Conservation (phyloP, 2,888 invertebrate genomes). For the Conops quadrifasciatus region DNA sequence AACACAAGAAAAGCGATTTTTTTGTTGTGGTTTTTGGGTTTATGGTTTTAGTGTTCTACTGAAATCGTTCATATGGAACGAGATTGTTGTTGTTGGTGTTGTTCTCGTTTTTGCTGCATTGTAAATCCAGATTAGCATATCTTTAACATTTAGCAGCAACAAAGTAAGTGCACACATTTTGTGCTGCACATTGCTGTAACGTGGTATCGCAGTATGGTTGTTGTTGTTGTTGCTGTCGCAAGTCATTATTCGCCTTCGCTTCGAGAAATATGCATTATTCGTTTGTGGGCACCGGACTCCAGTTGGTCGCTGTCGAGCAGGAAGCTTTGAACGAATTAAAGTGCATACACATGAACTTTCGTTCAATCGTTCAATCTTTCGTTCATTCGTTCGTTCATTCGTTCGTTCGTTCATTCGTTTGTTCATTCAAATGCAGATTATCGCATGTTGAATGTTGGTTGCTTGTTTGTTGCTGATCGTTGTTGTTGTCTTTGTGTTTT, state of each 20-base stretch:
- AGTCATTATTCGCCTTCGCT: neutral
- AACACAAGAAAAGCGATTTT: neutral
- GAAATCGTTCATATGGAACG: conserved; percentile 5
- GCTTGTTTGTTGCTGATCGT: neutral
- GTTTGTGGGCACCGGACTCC: too few species aligned
- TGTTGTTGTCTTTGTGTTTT: neutral
- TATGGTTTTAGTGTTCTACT: neutral
- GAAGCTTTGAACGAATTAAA: conserved; percentile 8
- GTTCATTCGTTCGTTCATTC: too few species aligned
- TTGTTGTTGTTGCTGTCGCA: neutral
- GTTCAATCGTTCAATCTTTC: too few species aligned
- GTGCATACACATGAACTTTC: too few species aligned
- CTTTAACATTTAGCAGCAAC: too few species aligned
- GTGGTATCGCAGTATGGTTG: neutral
- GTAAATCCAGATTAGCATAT: neutral
- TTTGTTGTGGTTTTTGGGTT: neutral
- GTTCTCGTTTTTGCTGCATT: neutral
- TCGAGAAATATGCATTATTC: neutral
- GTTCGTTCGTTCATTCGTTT: too few species aligned
- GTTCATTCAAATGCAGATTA: conserved; percentile 14
- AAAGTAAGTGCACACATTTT: too few species aligned
- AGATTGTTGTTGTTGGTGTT: conserved; percentile 13
- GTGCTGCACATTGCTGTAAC: too few species aligned
- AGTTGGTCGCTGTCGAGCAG: conserved; percentile 1
- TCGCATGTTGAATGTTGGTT: neutral